A percentile compares a stretch with the other conserved stretches of the same genome.
Evolutionary conservation across 2,113 vertebrate species (phyloP).

Genomic region (Ceyx margarethae): DNA sequence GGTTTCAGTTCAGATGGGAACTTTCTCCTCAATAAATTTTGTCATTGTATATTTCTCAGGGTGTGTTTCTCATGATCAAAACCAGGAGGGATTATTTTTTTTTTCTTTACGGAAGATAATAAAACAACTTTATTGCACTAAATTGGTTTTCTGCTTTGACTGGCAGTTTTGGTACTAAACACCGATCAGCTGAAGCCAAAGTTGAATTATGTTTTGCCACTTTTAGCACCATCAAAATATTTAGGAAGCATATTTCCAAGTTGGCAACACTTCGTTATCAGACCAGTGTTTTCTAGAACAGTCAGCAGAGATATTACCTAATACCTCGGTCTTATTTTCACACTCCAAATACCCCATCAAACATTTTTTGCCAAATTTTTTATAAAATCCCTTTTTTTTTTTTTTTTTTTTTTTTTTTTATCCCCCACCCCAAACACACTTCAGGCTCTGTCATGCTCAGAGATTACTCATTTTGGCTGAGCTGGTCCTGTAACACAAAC

Average conservation of each 20-base stretch:
- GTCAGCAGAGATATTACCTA: not conserved
- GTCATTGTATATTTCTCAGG: not conserved
- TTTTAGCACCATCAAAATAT: not conserved
- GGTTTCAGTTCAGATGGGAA: not conserved
- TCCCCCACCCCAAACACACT: not conserved
- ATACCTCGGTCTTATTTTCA: not conserved
- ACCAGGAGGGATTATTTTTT: accelerated
- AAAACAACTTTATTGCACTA: not conserved
- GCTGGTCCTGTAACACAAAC: not conserved
- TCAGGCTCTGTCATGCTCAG: not conserved
- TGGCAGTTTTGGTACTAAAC: not conserved
- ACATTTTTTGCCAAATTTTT: not conserved
- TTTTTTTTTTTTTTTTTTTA: not conserved
- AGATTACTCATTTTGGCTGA: not conserved
- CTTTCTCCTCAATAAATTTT: not conserved
- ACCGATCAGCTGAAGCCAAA: not conserved
- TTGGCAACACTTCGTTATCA: not conserved
- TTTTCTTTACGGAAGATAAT: not conserved
- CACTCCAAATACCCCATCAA: not conserved
- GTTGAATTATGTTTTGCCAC: not conserved
- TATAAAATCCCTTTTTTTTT: not conserved
- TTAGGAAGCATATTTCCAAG: not conserved
- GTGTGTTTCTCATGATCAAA: not conserved
- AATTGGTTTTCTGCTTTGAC: not conserved
- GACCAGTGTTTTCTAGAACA: not conserved